Evolutionary conservation across 2,888 invertebrate genomes (phyloP).

Genomic region (Drosophila birchii): DNA sequence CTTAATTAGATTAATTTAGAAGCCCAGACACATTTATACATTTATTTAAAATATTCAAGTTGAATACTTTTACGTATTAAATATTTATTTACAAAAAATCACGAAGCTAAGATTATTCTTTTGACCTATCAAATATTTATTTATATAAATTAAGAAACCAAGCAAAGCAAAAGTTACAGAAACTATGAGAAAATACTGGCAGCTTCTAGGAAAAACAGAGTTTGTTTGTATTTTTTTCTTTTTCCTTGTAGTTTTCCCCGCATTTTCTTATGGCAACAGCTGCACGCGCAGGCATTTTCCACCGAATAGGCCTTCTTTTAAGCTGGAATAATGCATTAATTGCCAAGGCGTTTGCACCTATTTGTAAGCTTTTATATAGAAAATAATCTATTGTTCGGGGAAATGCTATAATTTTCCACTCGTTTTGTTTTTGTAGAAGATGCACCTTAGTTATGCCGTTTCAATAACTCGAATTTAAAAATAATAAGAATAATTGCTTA

Average conservation of each 20-base stretch:
- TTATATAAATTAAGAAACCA: neutral
- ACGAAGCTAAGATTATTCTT: neutral
- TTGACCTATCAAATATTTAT: neutral
- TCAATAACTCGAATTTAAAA: too few relatives aligned
- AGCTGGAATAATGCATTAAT: neutral
- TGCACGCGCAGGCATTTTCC: neutral
- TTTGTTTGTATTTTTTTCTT: neutral
- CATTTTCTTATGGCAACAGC: slow-evolving; percentile 2
- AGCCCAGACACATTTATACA: too few relatives aligned
- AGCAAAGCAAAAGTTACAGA: neutral
- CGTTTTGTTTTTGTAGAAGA: too few relatives aligned
- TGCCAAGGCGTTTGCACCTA: neutral
- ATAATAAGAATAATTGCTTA: neutral
- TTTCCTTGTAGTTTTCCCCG: neutral
- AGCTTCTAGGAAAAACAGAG: neutral
- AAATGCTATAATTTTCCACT: too few relatives aligned
- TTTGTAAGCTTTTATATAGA: neutral
- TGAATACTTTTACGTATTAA: too few relatives aligned
- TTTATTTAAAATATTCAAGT: too few relatives aligned
- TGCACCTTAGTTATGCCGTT: too few relatives aligned
- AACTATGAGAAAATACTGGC: neutral
- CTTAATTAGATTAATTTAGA: too few relatives aligned
- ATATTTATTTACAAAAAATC: too few relatives aligned
- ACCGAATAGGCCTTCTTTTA: neutral
- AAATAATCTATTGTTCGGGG: neutral